Conservation (phyloP, 2,113 vertebrate genomes). For the Sinocyclocheilus grahami region DNA sequence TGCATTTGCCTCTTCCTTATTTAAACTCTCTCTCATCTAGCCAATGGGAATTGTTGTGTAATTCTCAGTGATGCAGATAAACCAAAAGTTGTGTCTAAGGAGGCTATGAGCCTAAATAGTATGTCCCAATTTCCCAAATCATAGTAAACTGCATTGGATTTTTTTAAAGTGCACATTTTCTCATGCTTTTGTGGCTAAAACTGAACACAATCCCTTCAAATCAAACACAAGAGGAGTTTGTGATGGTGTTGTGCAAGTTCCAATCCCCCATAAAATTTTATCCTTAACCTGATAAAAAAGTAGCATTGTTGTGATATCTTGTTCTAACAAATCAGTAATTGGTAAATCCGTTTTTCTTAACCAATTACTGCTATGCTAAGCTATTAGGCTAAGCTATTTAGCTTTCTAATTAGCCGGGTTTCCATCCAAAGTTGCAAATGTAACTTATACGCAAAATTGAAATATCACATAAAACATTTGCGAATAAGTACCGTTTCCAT, state of each 20-base stretch:
- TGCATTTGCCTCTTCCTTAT: background rate
- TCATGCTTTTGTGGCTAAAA: background rate
- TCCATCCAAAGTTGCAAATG: no score
- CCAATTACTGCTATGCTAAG: background rate
- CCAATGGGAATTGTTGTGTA: background rate
- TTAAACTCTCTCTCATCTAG: background rate
- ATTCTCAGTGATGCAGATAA: constrained; percentile 27
- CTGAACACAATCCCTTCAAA: background rate
- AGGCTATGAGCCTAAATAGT: constrained; percentile 38
- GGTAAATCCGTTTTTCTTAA: no score
- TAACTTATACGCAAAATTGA: no score
- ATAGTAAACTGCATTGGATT: background rate
- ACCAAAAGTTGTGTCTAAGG: constrained; percentile 36
- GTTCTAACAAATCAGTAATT: no score
- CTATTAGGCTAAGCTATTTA: background rate
- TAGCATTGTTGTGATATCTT: background rate
- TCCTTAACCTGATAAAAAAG: background rate
- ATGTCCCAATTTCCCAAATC: background rate
- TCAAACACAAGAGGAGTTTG: no score
- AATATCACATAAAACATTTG: no score
- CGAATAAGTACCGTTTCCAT: no score
- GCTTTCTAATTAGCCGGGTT: background rate
- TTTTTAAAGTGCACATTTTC: no score
- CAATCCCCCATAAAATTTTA: background rate
- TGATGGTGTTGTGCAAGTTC: background rate